phyloP scores from a whole-genome alignment of 2,113 vertebrate species.

The Platysteira castanea region DNA sequence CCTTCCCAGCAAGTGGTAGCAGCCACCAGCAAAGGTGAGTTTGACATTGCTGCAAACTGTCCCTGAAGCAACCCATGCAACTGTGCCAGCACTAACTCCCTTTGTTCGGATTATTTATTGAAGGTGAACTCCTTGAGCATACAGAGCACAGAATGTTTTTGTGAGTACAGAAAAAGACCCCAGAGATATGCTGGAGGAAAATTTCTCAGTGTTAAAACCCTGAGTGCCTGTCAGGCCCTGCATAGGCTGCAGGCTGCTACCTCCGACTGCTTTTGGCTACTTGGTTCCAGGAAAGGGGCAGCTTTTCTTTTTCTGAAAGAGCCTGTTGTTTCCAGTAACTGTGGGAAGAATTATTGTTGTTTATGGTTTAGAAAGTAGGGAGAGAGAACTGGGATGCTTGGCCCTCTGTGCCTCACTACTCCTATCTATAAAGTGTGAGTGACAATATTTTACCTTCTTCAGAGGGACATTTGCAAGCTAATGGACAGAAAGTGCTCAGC shows the following conservation, averaged over 20 bases:
- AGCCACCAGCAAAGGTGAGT: constrained; percentile 48
- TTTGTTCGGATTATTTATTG: not conserved
- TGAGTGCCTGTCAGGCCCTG: not conserved
- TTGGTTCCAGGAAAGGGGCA: not conserved
- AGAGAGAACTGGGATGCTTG: not conserved
- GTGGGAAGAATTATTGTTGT: not conserved
- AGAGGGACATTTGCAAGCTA: not conserved
- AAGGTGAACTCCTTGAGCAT: constrained; percentile 38
- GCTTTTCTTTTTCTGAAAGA: not conserved
- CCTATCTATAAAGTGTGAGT: not conserved
- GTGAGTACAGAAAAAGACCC: not conserved
- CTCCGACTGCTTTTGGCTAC: not conserved
- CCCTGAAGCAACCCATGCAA: not conserved
- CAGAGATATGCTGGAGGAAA: not conserved
- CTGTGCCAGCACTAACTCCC: constrained; percentile 18
- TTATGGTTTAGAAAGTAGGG: not conserved
- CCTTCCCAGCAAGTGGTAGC: constrained; percentile 44
- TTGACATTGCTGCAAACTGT: constrained; percentile 60
- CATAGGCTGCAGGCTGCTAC: not conserved
- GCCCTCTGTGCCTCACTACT: not conserved
- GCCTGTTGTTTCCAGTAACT: not conserved
- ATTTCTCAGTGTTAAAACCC: not conserved
- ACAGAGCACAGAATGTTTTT: not conserved
- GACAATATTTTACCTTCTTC: not conserved
- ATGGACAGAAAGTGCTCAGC: not conserved